phyloP scores from a whole-genome alignment of 2,797 vertebrate species.

The Sibirionetta formosa region DNA sequence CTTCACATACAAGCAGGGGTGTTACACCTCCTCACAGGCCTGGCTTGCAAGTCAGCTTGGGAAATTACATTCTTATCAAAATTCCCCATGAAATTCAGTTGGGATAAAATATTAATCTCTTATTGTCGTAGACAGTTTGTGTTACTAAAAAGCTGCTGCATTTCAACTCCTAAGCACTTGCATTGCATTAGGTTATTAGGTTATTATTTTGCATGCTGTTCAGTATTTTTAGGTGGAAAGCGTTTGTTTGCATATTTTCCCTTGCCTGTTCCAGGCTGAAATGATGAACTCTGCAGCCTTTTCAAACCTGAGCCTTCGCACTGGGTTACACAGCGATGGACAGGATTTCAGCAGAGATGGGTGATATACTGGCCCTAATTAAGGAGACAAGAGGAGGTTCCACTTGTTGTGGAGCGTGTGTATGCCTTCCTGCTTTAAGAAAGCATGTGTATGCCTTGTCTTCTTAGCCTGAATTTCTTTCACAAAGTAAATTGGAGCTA shows the following conservation, averaged over 20 bases:
- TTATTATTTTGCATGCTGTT: constrained; percentile 4
- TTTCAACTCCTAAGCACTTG: constrained; percentile 8
- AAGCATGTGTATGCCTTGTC: neutral
- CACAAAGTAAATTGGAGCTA: constrained; percentile 12
- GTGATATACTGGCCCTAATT: neutral
- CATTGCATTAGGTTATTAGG: neutral
- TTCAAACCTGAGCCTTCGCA: neutral
- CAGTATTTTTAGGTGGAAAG: neutral
- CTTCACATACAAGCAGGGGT: neutral
- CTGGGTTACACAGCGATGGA: neutral
- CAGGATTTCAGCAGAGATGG: neutral
- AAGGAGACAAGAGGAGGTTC: neutral
- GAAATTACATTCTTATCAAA: constrained; percentile 63
- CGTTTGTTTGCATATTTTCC: neutral
- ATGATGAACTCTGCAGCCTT: neutral
- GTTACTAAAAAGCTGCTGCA: constrained; percentile 21
- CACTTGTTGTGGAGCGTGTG: neutral
- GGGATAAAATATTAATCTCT: constrained; percentile 62
- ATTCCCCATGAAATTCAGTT: constrained; percentile 46
- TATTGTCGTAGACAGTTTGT: neutral
- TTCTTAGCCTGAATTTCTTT: constrained; percentile 39
- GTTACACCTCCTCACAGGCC: constrained; percentile 9
- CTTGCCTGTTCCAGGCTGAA: neutral
- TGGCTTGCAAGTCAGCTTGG: constrained; percentile 21
- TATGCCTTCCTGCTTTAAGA: neutral